These are phyloP conservation scores for Amniataba percoides DNA, from an alignment of 2,797 vertebrate species.

Conservation along the genomic window DNA sequence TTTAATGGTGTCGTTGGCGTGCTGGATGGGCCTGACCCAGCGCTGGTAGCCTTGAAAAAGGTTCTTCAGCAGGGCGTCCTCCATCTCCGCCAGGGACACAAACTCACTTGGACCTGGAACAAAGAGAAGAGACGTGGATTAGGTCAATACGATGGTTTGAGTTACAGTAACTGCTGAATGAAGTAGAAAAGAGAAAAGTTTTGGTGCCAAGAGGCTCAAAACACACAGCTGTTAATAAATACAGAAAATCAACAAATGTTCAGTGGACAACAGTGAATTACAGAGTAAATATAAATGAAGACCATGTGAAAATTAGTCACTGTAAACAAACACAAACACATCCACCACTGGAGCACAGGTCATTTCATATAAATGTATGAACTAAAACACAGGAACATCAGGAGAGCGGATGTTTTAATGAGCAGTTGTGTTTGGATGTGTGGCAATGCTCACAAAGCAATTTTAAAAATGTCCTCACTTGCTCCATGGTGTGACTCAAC, in stretches of 20 bases:
- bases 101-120: constrained; percentile 79
- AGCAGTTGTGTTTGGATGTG: too few species aligned
- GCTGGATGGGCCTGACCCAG: constrained; percentile 93
- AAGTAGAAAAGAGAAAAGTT: not conserved
- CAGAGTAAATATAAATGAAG: too few species aligned
- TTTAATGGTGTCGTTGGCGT: constrained; percentile 91
- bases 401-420: too few species aligned
- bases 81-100: constrained; percentile 89
- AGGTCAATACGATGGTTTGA: not conserved
- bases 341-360: too few species aligned
- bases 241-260: not conserved
- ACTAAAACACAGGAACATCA: too few species aligned
- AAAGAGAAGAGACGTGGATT: not conserved
- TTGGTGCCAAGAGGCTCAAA: not conserved
- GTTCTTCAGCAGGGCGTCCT: constrained; percentile 90
- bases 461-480: not conserved
- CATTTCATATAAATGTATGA: too few species aligned
- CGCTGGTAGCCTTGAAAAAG: constrained; percentile 95
- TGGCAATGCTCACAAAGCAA: too few species aligned
- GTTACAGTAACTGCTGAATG: not conserved
- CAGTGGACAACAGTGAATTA: not conserved
- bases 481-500: not conserved
- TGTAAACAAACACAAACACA: too few species aligned
- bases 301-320: too few species aligned
- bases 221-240: not conserved